Base-by-base conservation (phyloP, 1,140 invertebrate species). In the Trichomalopsis sarcophagae region DNA sequence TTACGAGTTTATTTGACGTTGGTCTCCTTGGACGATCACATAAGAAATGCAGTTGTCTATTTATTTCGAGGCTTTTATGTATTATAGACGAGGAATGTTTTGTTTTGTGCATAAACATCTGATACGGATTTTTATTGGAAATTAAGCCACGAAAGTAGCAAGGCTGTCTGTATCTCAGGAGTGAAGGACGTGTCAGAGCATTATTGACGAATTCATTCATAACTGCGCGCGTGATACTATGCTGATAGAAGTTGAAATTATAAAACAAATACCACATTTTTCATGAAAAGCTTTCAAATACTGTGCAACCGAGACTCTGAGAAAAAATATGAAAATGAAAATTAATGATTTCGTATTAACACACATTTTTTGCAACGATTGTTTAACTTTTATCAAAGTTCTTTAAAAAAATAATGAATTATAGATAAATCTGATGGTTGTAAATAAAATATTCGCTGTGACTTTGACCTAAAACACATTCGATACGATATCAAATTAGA, bases 131-230 rank as follows among this genome's bases (percentile, higher is more conserved):
- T 84, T 55, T 62, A 73, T 23, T 66, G 3, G 62, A n/a, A 75
- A 66, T 55, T 14, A 55, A 68, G 11, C 27, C 17, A 76, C 40
- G 50, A 81, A 81, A 80, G n/a, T 66, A 74, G 55, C 68, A 80
- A 79, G 83, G 83, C 47, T 75, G 69, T 81, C 68, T 84, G 55
- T 78, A 78, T 73, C 62, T 33, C n/a, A 9, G 27, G n/a, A 50
- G 30, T 77, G 78, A 85, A 85, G 84, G 84, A 81, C 79, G 27
- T 81, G 73, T 84, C 84, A 76, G 50, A 68, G 33, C 66, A 66
- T 74, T 17, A 44, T 40, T 66, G 74, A 76, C 30, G 44, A 69
- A 71, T 33, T 69, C 6, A 66, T 50, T 82, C 10, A 40, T 23
- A n/a, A 23, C 1, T 21, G 5, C 23, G 21, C n/a, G 21, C n/a